Base-by-base conservation (phyloP, 2,797 vertebrate genomes). In the Oryzias dopingdopingensis region DNA sequence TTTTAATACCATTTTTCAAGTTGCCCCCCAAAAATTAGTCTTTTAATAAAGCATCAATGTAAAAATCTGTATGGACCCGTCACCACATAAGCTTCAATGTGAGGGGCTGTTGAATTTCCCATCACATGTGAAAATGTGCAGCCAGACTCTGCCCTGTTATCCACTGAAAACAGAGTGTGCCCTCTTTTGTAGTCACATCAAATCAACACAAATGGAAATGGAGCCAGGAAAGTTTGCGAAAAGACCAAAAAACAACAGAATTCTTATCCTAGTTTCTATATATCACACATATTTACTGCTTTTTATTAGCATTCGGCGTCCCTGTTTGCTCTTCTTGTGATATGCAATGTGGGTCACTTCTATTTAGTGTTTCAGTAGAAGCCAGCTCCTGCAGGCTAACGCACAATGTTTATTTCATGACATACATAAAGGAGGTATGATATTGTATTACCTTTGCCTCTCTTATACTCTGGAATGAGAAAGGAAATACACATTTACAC, bases 121-220 rank as follows among this genome's bases (percentile, higher is more conserved):
- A 67, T 74, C 63, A 6, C 50, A 49, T 54, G 71, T 70, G 52
- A 67, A 65, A 65, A 64, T 62, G 64, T 59, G 65, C 61, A 65
- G 62, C 62, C 60, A 22, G 46, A 29, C 61, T 69, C 42, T 45
- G 41, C 59, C 47, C 58, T 74, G 58, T 65, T 78, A 71, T 74
- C 65, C 66, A 52, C 48, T 7, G 65, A 70, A 65, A 65, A 58
- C 49, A 49, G 56, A 49, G 56, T 76, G 49, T 43, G 16, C 52
- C 53, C 51, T 61, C 10, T 61, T 51, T 59, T 56, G 67, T 55
- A 61, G 40, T 60, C 13, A 8, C 56, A 58, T 52, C 56, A 53
- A 49, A 68, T 32, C 29, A 32, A 32, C 58, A 53, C 52, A 71
- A 58, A 26, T 45, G 61, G 14, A 68, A 57, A 17, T 47, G 74